These are phyloP conservation scores for Sebastes nivosus DNA, from an alignment of 2,797 vertebrate genomes.

Conservation along the genomic window DNA sequence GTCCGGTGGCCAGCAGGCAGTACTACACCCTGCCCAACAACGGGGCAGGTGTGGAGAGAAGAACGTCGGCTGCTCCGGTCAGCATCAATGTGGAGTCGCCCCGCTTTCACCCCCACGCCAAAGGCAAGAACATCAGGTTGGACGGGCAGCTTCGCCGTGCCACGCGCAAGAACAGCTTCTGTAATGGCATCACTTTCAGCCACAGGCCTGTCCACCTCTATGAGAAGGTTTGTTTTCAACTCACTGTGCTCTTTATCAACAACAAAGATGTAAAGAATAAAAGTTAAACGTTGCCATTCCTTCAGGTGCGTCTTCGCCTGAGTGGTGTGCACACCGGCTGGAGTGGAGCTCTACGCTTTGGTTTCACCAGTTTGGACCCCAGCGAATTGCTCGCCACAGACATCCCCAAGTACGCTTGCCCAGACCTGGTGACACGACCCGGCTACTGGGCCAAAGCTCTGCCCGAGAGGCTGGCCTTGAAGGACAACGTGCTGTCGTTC, in stretches of 20 bases:
- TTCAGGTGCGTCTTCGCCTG: slow-evolving; percentile 90
- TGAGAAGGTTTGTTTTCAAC: slow-evolving; percentile 84
- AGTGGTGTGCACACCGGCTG: slow-evolving; percentile 93
- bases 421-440: slow-evolving; percentile 94
- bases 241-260: background rate
- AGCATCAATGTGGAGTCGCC: slow-evolving; percentile 86
- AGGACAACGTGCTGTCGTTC: slow-evolving; percentile 95
- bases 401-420: slow-evolving; percentile 98
- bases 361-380: slow-evolving; percentile 95
- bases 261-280: background rate
- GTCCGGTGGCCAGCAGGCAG: slow-evolving; percentile 88
- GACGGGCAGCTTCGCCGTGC: slow-evolving; percentile 93
- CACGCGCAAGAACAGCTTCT: slow-evolving; percentile 97
- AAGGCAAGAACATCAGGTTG: slow-evolving; percentile 96
- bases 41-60: slow-evolving; percentile 85
- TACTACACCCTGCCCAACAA: slow-evolving; percentile 89
- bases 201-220: slow-evolving; percentile 94
- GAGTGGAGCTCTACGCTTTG: slow-evolving; percentile 97
- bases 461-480: slow-evolving; percentile 92
- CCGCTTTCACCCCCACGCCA: slow-evolving; percentile 94
- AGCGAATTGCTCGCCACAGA: slow-evolving; percentile 89
- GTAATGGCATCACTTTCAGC: slow-evolving; percentile 97
- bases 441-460: slow-evolving; percentile 99
- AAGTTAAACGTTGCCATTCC: background rate
- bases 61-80: slow-evolving; percentile 76